A percentile compares a stretch with the other conserved stretches of the same genome.
These are phyloP conservation scores for Mellilla xanthometata DNA, from an alignment of 2,888 invertebrate species.

Conservation along the genomic window DNA sequence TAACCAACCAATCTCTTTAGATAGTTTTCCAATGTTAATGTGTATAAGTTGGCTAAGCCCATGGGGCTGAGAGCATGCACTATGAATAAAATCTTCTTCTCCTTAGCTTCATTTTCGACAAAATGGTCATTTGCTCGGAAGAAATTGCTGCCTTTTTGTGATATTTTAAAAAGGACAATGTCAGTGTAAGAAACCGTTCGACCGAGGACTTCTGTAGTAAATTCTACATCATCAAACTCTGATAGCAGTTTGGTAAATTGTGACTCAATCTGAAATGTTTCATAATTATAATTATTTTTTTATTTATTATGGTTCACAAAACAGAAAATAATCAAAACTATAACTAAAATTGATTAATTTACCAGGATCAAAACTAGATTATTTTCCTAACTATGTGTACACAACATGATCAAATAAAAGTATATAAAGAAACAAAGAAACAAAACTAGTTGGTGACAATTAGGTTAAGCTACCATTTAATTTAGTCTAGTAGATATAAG, in stretches of 20 bases:
- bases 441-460: too few species aligned
- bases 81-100: conserved; percentile 66
- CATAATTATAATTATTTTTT: too few species aligned
- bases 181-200: conserved; percentile 62
- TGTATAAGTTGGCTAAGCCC: conserved; percentile 40
- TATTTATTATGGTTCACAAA: too few species aligned
- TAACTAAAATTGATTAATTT: too few species aligned
- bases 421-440: too few species aligned
- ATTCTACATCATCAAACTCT: conserved; percentile 42
- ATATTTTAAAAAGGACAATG: conserved; percentile 53
- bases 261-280: conserved; percentile 46
- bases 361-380: too few species aligned
- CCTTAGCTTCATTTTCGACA: conserved; percentile 44
- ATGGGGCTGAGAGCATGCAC: conserved; percentile 61
- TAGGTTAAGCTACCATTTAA: too few species aligned
- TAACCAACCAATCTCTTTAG: conserved; percentile 45
- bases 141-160: conserved; percentile 25
- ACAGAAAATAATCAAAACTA: too few species aligned
- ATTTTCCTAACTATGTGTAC: too few species aligned
- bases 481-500: too few species aligned
- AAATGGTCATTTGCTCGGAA: conserved; percentile 54
- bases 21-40: conserved; percentile 26
- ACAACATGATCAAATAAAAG: too few species aligned
- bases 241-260: conserved; percentile 39
- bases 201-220: conserved; percentile 46